Evolutionary conservation across 2,888 invertebrate genomes (phyloP).

Genomic region (Eudasyphora cyanicolor): DNA sequence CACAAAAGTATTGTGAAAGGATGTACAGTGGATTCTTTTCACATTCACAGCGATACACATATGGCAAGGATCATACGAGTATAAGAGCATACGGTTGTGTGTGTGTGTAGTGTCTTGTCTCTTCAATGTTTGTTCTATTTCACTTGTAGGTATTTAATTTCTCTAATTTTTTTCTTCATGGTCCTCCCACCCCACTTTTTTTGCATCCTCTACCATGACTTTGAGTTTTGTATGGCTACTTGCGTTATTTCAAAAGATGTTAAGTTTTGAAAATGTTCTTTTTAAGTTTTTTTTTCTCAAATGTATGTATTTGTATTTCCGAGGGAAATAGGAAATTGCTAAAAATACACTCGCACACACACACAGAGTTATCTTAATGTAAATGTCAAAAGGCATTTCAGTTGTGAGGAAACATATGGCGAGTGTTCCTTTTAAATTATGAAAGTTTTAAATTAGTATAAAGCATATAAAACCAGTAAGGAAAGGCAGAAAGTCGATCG

Average conservation of each 20-base stretch:
- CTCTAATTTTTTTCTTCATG: constrained; percentile 11
- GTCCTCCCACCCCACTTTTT: constrained; percentile 28
- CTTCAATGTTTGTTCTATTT: too few relatives aligned
- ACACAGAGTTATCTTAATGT: constrained; percentile 17
- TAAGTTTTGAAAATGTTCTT: constrained; percentile 25
- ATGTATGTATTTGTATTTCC: constrained; percentile 41
- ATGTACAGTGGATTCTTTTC: neutral
- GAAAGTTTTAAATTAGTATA: constrained; percentile 3
- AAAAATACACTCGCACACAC: constrained; percentile 17
- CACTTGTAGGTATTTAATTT: neutral
- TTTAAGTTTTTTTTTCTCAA: constrained; percentile 20
- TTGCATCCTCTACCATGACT: neutral
- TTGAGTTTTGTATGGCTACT: constrained; percentile 3
- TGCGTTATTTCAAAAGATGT: constrained; percentile 6
- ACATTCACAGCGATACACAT: neutral
- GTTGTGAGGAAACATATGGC: neutral
- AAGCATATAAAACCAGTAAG: neutral
- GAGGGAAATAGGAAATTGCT: constrained; percentile 57
- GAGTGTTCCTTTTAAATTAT: constrained; percentile 2
- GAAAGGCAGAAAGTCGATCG: too few relatives aligned
- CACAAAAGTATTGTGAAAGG: neutral
- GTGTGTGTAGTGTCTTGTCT: neutral
- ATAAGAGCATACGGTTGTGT: neutral
- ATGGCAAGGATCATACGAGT: neutral
- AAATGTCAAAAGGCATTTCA: neutral